phyloP scores from a whole-genome alignment of 2,113 vertebrate genomes.

The Pangasianodon gigas region DNA sequence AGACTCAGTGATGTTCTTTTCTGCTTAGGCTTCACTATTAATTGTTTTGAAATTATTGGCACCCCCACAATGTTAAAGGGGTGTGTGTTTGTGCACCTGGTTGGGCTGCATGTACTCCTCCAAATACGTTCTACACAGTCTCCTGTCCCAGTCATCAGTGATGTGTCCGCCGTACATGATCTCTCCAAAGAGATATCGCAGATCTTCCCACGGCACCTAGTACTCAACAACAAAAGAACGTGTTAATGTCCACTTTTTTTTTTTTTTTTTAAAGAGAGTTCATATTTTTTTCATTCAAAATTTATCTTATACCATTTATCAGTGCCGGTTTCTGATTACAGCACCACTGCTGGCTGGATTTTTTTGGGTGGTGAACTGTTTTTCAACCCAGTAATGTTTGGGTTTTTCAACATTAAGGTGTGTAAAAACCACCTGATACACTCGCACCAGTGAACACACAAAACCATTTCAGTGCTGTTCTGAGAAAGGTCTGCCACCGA shows the following conservation, averaged over 20 bases:
- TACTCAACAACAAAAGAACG: not conserved
- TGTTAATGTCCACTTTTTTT: no score
- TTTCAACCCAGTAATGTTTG: not conserved
- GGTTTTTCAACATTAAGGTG: not conserved
- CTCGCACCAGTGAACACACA: not conserved
- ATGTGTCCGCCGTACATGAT: conserved; percentile 86
- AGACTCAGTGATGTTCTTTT: not conserved
- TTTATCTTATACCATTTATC: no score
- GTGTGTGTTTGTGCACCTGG: conserved; percentile 65
- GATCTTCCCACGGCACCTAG: conserved; percentile 81
- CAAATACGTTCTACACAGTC: conserved; percentile 79
- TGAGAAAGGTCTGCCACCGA: not conserved
- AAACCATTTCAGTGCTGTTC: not conserved
- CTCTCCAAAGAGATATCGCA: conserved; percentile 81
- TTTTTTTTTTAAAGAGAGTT: no score
- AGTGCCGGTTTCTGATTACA: no score
- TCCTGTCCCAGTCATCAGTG: conserved; percentile 81
- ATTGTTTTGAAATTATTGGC: not conserved
- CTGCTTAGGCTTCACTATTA: not conserved
- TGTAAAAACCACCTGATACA: not conserved
- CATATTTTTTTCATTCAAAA: no score
- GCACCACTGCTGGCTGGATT: not conserved
- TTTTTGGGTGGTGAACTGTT: not conserved
- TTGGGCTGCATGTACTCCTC: conserved; percentile 84
- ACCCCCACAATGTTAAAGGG: not conserved